These are phyloP conservation scores for Scaptomyza parva DNA, from an alignment of 2,888 invertebrate genomes.

Conservation along the genomic window DNA sequence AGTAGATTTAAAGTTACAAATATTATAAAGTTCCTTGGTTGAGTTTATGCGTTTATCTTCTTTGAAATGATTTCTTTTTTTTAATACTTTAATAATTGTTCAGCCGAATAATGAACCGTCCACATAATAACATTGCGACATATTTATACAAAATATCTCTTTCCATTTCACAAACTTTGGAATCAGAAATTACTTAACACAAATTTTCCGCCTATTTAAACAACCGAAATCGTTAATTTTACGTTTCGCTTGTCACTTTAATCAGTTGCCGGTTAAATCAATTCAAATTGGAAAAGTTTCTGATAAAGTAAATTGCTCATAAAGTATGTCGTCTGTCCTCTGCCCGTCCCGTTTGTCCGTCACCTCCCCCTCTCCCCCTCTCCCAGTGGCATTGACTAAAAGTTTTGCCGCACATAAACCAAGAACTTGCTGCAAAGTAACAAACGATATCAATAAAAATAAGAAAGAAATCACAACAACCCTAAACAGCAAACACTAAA, in stretches of 20 bases:
- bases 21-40: not conserved
- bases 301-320: conserved; percentile 47
- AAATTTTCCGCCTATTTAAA: conserved; percentile 16
- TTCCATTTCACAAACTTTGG: not conserved
- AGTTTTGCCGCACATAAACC: conserved; percentile 6
- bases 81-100: not conserved
- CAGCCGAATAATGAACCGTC: not conserved
- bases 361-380: too few relatives aligned
- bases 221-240: conserved; percentile 11
- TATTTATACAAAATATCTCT: not conserved
- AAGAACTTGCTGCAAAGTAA: conserved; percentile 8
- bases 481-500: too few relatives aligned
- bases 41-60: not conserved
- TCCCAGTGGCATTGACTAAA: too few relatives aligned
- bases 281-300: conserved; percentile 56
- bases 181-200: not conserved
- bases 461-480: conserved; percentile 19
- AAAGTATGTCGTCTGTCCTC: conserved; percentile 18
- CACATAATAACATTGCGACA: not conserved
- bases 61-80: not conserved
- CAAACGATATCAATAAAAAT: conserved; percentile 21
- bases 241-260: conserved; percentile 24
- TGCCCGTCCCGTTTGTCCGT: not conserved
- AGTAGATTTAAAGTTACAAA: conserved; percentile 9
- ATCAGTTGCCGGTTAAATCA: conserved; percentile 43